A percentile compares a stretch with the other conserved stretches of the same genome.
phyloP scores from a whole-genome alignment of 2,797 vertebrate genomes.

The Diplodus sargus region DNA sequence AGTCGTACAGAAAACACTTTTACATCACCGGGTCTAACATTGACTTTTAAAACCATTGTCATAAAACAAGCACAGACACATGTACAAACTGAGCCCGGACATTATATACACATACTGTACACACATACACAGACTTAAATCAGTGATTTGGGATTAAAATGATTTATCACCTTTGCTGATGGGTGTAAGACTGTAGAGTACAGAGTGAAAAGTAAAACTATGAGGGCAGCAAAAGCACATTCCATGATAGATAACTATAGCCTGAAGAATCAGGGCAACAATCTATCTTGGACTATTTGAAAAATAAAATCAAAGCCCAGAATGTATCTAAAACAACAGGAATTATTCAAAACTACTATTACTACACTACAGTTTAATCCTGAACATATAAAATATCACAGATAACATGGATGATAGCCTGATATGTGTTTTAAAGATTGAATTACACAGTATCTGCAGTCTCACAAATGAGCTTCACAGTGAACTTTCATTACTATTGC shows the following conservation, averaged over 20 bases:
- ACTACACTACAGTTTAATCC: neutral
- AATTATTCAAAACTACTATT: neutral
- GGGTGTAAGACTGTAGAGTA: constrained; percentile 35
- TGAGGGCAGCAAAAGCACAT: constrained; percentile 9
- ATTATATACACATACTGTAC: constrained; percentile 9
- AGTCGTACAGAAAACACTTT: neutral
- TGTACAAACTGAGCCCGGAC: constrained; percentile 21
- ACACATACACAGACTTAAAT: constrained; percentile 44
- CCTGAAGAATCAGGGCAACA: constrained; percentile 16
- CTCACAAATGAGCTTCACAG: constrained; percentile 37
- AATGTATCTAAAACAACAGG: constrained; percentile 6
- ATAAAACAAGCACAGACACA: constrained; percentile 40
- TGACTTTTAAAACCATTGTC: constrained; percentile 29
- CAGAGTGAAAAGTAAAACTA: constrained; percentile 38
- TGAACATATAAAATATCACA: constrained; percentile 8
- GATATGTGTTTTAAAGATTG: constrained; percentile 11
- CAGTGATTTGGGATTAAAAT: constrained; percentile 59
- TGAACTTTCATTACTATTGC: constrained; percentile 61
- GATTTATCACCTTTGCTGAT: constrained; percentile 47
- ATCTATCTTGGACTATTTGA: constrained; percentile 22
- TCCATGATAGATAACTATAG: constrained; percentile 36
- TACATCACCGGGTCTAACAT: constrained; percentile 3
- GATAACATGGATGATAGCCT: neutral
- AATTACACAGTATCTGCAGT: constrained; percentile 33
- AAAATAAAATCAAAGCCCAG: neutral